Evolutionary conservation across 2,888 invertebrate genomes (phyloP), one percentile per base, ranked within the genome.

Genomic region (Pristionchus arcanus): DNA sequence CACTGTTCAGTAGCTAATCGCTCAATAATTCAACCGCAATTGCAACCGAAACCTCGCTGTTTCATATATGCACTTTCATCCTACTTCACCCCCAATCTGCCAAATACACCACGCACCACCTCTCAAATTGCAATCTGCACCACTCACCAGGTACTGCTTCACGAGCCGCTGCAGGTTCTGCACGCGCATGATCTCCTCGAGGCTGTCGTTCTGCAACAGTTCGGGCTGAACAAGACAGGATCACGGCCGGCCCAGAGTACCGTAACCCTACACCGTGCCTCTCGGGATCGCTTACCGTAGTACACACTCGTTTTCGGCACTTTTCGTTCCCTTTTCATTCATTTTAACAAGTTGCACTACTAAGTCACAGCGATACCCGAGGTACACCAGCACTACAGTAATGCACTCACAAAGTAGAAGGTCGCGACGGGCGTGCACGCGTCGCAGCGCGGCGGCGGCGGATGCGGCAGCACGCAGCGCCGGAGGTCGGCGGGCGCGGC

Each of bases 81-180:
- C 63, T 25, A 21, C 19, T 68, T 28, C 68, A 28, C 2, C 9
- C 1, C 28, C 13, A 25, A 25, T 28, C 28, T 28, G 25, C n/a
- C 68, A 25, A 25, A 28, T 28, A n/a, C n/a, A 25, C 68, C 11
- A 3, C 42, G 11, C 77, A 37, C 21, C 77, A 16, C 42, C 34
- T 5, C 37, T 16, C 21, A 49, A 49, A 5, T 21, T 19, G 53
- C 49, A 21, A 37, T 13, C 5, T 53, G 7, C 31, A 42, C n/a
- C n/a, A 74, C 71, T 74, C 74, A 74, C 71, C 74, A 88, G 31
- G 74, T 88, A 88, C 88, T 88, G 88, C 53, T 88, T 88, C 15
- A 88, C 88, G 15, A 88, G 21, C 21, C 71, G 31, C 42, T 88
- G 88, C 31, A 88, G 88, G 21, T 88, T 88, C 88, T 88, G 88